These are phyloP conservation scores for Potamilus streckersoni DNA, from an alignment of 1,140 invertebrate species.

Conservation along the genomic window DNA sequence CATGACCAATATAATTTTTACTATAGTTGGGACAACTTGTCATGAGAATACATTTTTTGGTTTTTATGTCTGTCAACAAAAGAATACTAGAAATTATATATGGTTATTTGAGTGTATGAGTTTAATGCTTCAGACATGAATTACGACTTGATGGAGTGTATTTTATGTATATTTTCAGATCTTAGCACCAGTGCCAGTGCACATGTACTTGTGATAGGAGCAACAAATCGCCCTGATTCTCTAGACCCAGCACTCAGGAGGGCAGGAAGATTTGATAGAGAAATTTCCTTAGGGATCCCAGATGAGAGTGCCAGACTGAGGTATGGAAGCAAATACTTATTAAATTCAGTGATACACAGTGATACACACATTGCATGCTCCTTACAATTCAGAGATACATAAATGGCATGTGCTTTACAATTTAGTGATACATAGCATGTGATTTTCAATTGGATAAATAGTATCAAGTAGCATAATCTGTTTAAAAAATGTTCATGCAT, in stretches of 20 bases:
- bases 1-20: too few relatives aligned
- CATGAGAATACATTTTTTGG: too few relatives aligned
- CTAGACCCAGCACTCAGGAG: slow-evolving; percentile 95
- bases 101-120: too few relatives aligned
- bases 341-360: background rate
- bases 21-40: too few relatives aligned
- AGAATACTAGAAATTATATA: too few relatives aligned
- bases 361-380: background rate
- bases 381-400: background rate
- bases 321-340: slow-evolving; percentile 32
- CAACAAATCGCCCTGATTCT: slow-evolving; percentile 94
- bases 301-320: slow-evolving; percentile 72
- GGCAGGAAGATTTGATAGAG: slow-evolving; percentile 94
- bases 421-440: background rate
- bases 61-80: too few relatives aligned
- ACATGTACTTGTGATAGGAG: slow-evolving; percentile 91
- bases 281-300: slow-evolving; percentile 95
- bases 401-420: too few relatives aligned
- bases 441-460: too few relatives aligned
- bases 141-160: too few relatives aligned
- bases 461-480: too few relatives aligned
- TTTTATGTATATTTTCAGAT: slow-evolving; percentile 36
- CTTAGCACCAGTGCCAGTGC: slow-evolving; percentile 68
- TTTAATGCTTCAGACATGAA: too few relatives aligned
- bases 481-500: too few relatives aligned